Base-by-base conservation (phyloP, 2,888 invertebrate genomes). In the Steinernema carpocapsae region DNA sequence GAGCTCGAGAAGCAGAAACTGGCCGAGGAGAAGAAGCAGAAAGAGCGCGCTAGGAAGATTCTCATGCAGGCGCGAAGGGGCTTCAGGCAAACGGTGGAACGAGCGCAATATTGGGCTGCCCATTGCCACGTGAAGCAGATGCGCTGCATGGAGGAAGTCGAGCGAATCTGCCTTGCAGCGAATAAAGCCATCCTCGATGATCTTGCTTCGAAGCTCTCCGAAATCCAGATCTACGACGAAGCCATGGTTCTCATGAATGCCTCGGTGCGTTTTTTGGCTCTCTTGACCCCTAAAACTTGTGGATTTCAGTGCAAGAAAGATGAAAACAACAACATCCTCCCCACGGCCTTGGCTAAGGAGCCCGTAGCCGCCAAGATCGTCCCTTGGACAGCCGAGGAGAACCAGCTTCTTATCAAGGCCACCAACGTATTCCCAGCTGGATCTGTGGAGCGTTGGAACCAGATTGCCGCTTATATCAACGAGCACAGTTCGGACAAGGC, bases 341-440 rank as follows among this genome's bases (percentile, higher is more conserved):
- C 7, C 17, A 32, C 43, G 32, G 14, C n/a, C 1, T 26, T 32
- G 12, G 14, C 24, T 32, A 14, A 0, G 29, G 0, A 37, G 10
- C 10, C 37, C 3, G 37, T 10, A 24, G 56, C 17, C 46, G 45
- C 17, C 14, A 52, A 24, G 64, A n/a, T 17, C n/a, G 48, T 70
- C 14, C 7, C 91, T 75, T 99, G 99, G 99, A 91, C 91, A 17
- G 92, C 92, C 72, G 93, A 93, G 76, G 94, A 95, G 88, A 91
- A 94, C 24, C 94, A 94, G 87, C 90, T 94, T 64, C 91, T 99
- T 1, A 95, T 97, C 72, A 99, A 99, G 74, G 96, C 95, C 22
- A 96, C 97, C 0, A 97, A 97, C 89, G 89, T 97, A 3, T 99
- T 97, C 88, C 99, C 99, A 0, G 96, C 97, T 7, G 99, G 95